Evolutionary conservation across 2,113 vertebrate species (phyloP), one percentile per base, ranked within the genome.

Genomic region (Campylomormyrus numenius): DNA sequence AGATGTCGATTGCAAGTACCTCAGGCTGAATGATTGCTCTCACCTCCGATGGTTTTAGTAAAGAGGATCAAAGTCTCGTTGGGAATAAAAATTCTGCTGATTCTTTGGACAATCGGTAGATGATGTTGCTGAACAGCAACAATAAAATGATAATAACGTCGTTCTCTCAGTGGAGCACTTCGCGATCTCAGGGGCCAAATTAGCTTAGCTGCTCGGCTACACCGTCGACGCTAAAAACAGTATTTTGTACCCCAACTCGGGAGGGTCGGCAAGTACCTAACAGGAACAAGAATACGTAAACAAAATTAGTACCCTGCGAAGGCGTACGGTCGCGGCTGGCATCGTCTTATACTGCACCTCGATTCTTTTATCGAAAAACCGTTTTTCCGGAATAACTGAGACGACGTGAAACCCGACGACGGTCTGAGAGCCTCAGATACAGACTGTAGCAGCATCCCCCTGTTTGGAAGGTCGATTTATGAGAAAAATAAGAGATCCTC

Each of bases 361-460:
- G 91, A 93, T 92, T 92, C 92, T 91, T 92, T 92, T 95, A 95
- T 95, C 90, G 74, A 94, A 93, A 95, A 94, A 31, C 94, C 94
- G 92, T 94, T 94, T 89, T 93, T 94, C 42, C 94, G 92, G 88
- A 95, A 93, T 93, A 95, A 93, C 94, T 93, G 93, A 89, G 94
- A 94, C 42, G 95, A 95, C 90, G 95, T 95, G 91, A 94, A 93
- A 94, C 93, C 93, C 94, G 93, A 74, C 92, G 93, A 93, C 91
- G 90, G 93, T 84, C 92, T 91, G 89, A 93, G 93, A 92, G 92
- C 92, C 92, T 94, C 92, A 92, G 93, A 92, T 90, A 94, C 92
- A 91, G 92, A 92, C 94, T 94, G 94, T 94, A 94, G 95, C 94
- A 92, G 95, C 96, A 96, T 96, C 95, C 95, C 96, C 91, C 49